phyloP scores from a whole-genome alignment of 2,113 vertebrate species.

The Alaudala cheleensis region DNA sequence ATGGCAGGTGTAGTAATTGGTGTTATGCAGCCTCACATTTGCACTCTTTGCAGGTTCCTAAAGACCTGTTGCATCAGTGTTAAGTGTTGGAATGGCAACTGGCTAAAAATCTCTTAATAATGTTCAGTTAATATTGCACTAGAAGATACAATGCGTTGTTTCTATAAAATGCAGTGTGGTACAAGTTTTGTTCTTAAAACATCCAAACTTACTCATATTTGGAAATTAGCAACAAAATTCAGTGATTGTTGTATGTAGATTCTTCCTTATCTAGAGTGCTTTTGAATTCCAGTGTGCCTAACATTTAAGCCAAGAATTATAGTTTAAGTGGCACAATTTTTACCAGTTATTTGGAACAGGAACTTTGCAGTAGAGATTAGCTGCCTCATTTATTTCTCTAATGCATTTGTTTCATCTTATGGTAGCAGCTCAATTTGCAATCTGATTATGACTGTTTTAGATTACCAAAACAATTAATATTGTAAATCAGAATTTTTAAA shows the following conservation, averaged over 20 bases:
- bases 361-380: neutral
- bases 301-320: neutral
- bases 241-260: neutral
- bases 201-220: neutral
- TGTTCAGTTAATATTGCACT: neutral
- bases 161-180: neutral
- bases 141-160: neutral
- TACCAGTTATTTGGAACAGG: neutral
- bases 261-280: neutral
- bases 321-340: neutral
- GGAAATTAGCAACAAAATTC: neutral
- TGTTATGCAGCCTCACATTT: neutral
- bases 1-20: neutral
- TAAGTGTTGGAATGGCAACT: neutral
- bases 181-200: neutral
- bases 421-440: neutral
- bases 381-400: neutral
- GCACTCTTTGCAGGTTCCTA: neutral
- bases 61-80: neutral
- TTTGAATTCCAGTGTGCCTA: neutral
- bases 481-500: neutral
- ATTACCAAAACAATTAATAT: neutral
- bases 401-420: neutral
- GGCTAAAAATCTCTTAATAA: neutral
- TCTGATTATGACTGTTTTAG: neutral